A percentile compares a stretch with the other conserved stretches of the same genome.
Conservation (phyloP, 2,113 vertebrate species). For the Aythya baeri region DNA sequence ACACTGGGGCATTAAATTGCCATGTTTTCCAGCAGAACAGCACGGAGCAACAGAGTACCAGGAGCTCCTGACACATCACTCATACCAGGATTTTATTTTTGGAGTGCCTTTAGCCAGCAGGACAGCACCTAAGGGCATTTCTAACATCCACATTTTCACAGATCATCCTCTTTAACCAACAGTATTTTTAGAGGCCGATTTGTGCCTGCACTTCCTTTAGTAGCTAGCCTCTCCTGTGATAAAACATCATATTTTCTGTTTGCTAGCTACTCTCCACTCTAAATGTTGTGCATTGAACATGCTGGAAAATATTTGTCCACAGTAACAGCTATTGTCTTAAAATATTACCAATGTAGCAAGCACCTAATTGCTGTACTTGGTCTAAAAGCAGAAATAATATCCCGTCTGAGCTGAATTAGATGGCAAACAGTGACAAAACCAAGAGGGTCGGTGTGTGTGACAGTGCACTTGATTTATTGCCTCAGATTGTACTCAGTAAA, state of each 20-base stretch:
- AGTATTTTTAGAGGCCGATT: background rate
- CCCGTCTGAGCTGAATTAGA: constrained; percentile 18
- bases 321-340: background rate
- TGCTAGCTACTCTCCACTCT: background rate
- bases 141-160: constrained; percentile 12
- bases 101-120: background rate
- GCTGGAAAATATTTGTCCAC: background rate
- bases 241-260: constrained; percentile 1
- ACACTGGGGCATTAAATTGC: background rate
- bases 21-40: background rate
- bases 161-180: background rate
- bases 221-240: background rate
- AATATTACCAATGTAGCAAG: background rate
- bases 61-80: background rate
- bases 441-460: constrained; percentile 31
- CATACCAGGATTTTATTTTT: background rate
- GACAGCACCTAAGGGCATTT: background rate
- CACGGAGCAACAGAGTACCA: background rate
- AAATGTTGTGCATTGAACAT: background rate
- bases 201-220: background rate
- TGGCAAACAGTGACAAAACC: constrained; percentile 40
- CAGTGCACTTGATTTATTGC: constrained; percentile 53
- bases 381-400: constrained; percentile 40
- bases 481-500: constrained; percentile 40
- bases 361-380: constrained; percentile 11